Percentiles rank a stretch among this genome's conserved stretches.
phyloP scores from a whole-genome alignment of 2,888 invertebrate species.

The Euproctis similis region DNA sequence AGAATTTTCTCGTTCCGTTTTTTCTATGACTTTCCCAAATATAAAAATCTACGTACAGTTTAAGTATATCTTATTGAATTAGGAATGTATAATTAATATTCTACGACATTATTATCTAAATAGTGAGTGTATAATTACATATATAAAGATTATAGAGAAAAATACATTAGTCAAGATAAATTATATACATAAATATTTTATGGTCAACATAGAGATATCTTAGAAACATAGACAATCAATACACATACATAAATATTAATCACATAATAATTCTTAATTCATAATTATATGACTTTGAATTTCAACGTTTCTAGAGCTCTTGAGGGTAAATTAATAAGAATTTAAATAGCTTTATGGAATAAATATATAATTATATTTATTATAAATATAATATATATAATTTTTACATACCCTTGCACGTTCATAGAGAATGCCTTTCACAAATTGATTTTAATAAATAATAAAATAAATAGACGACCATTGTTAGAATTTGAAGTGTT shows the following conservation, averaged over 20 bases:
- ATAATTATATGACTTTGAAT: too few relatives aligned
- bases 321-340: conserved; percentile 16
- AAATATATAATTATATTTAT: conserved; percentile 21
- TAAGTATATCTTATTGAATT: too few relatives aligned
- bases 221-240: conserved; percentile 35
- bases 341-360: conserved; percentile 24
- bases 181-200: conserved; percentile 34
- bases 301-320: too few relatives aligned
- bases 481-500: conserved; percentile 67
- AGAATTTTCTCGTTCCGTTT: conserved; percentile 55
- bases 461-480: conserved; percentile 63
- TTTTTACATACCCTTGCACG: conserved; percentile 28
- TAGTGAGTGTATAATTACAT: conserved; percentile 48
- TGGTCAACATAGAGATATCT: conserved; percentile 54
- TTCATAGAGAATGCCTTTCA: conserved; percentile 27
- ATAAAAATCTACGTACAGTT: too few relatives aligned
- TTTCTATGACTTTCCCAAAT: too few relatives aligned
- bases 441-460: conserved; percentile 38
- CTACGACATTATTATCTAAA: conserved; percentile 26
- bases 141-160: too few relatives aligned
- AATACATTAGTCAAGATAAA: too few relatives aligned
- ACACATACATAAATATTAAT: too few relatives aligned
- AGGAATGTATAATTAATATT: conserved; percentile 39
- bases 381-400: too few relatives aligned
- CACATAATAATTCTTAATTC: too few relatives aligned